A percentile compares a stretch with the other conserved stretches of the same genome.
Conservation (phyloP, 2,113 vertebrate species). For the Dromas ardeola region DNA sequence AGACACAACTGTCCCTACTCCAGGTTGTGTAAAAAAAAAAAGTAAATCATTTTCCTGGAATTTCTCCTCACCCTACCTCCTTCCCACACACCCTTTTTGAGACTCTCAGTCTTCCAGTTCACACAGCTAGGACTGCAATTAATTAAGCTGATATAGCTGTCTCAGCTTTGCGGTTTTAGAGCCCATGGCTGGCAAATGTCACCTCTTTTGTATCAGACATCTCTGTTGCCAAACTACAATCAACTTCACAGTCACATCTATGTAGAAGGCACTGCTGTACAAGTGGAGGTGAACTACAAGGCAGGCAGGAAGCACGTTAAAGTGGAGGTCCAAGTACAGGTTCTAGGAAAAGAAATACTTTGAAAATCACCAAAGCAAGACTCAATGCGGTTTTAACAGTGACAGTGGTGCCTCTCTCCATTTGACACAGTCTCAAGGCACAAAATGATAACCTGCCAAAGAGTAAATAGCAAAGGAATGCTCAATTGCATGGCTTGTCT, state of each 20-base stretch:
- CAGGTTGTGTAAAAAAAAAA: background rate
- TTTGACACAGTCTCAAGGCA: background rate
- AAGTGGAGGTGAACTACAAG: background rate
- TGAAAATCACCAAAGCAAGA: background rate
- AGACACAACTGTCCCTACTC: background rate
- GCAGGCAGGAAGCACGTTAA: background rate
- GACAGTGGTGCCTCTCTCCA: background rate
- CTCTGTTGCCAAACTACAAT: constrained; percentile 10
- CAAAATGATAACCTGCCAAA: background rate
- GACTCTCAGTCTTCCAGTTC: background rate
- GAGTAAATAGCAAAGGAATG: background rate
- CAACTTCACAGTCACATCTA: background rate
- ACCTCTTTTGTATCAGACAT: background rate
- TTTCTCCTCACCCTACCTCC: background rate
- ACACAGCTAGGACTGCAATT: background rate
- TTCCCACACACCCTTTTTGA: background rate
- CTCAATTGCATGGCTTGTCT: background rate
- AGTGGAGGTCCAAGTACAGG: background rate
- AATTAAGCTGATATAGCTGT: constrained; percentile 13
- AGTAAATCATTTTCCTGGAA: background rate
- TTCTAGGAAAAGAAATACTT: background rate
- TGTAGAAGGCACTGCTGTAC: background rate
- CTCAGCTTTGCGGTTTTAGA: constrained; percentile 8
- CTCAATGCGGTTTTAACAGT: background rate
- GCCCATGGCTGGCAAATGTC: background rate